Base-by-base conservation (phyloP, 2,888 invertebrate genomes). In the Caenorhabditis macrosperma region DNA sequence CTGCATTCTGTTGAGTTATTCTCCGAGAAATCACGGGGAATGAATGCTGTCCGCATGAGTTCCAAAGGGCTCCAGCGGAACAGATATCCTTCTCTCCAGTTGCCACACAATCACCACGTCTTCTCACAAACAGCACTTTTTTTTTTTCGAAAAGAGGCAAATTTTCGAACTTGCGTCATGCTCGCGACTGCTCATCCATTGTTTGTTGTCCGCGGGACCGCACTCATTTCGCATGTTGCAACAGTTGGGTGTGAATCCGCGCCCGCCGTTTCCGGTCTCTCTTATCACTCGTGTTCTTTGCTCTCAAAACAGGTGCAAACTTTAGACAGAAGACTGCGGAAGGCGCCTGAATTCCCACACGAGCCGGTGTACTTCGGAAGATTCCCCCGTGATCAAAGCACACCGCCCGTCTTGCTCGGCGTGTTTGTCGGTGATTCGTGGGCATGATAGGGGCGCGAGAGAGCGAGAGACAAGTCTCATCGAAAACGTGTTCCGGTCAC, bases 241-340 rank as follows among this genome's bases (percentile, higher is more conserved):
- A 74, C 57, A 74, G 57, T 74, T 59, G 64, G n/a, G 74, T 74
- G 74, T 74, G 74, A 74, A 74, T 74, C 74, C 55, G 46, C 44
- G 28, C 46, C 12, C 7, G 5, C 26, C 44, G 63, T 59, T 74
- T 74, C 64, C 74, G 74, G 64, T 74, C 57, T n/a, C n/a, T n/a
- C n/a, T 64, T 64, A 74, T 74, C 74, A 64, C 17, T 59, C 17
- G 15, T 50, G 74, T 74, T 74, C 74, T 74, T 74, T 64, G 74
- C 74, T 74, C 74, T 64, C 63, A 63, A 57, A 57, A 57, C 44
- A 59, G 55, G 63, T 64, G 57, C 72, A 57, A 72, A 64, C 24
- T 64, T 24, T 64, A 15, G 10, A 44, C 38, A 38, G 38, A 10
- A 38, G 38, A 12, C 38, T 38, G 12, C n/a, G n/a, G n/a, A n/a